Evolutionary conservation across 2,113 vertebrate species (phyloP).

Genomic region (Trematocara stigmaticum): DNA sequence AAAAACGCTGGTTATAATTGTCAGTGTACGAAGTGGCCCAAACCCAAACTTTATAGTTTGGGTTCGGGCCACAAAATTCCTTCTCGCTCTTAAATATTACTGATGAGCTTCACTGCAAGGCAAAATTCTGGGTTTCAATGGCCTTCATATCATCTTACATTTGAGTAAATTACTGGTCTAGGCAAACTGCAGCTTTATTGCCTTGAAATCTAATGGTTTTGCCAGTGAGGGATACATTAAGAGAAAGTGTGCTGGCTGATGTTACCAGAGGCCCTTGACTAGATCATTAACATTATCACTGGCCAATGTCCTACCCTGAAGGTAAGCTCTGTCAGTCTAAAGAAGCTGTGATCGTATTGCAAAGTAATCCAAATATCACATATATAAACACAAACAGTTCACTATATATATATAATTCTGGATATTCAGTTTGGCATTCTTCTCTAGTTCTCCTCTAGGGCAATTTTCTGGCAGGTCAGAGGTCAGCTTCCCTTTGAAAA

Average conservation of each 20-base stretch:
- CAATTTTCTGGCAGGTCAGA: constrained; percentile 15
- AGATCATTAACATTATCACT: neutral
- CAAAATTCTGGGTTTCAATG: neutral
- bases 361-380: neutral
- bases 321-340: neutral
- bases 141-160: neutral
- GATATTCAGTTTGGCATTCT: neutral
- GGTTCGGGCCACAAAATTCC: neutral
- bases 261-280: neutral
- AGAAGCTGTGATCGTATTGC: neutral
- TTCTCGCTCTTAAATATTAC: neutral
- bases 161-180: neutral
- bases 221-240: neutral
- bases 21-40: neutral
- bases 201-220: neutral
- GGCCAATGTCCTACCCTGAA: neutral
- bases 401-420: neutral
- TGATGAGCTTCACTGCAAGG: neutral
- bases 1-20: neutral
- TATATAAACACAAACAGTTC: neutral
- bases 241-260: neutral
- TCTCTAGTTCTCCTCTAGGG: constrained; percentile 11
- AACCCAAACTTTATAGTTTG: neutral
- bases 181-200: neutral
- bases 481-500: constrained; percentile 42